These are phyloP conservation scores for Metallyticus violacea DNA, from an alignment of 2,888 invertebrate genomes.

Conservation along the genomic window DNA sequence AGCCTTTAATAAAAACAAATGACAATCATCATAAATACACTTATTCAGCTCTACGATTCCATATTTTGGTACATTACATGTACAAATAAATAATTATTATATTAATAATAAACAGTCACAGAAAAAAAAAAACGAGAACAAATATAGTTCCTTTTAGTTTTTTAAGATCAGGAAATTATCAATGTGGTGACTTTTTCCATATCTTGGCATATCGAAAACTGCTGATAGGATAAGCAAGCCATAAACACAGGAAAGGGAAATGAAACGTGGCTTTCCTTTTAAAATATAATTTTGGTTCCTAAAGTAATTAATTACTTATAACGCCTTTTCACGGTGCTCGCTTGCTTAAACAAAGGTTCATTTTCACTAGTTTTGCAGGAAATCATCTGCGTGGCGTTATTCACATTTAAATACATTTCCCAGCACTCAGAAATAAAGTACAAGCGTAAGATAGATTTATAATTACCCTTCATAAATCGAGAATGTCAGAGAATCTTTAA, in stretches of 20 bases:
- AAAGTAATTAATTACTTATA: not conserved
- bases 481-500: not conserved
- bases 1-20: slow-evolving; percentile 36
- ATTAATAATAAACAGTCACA: slow-evolving; percentile 31
- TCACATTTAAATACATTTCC: not conserved
- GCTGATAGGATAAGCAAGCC: not conserved
- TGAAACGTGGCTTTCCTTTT: no score
- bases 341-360: not conserved
- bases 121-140: slow-evolving; percentile 29
- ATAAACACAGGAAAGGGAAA: no score
- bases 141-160: not conserved
- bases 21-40: slow-evolving; percentile 36
- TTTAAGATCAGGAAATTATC: not conserved
- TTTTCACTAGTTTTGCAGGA: not conserved
- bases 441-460: no score
- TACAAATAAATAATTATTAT: slow-evolving; percentile 34
- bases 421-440: not conserved
- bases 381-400: no score
- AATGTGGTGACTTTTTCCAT: not conserved
- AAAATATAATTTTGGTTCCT: no score
- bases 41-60: slow-evolving; percentile 28
- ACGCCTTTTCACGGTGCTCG: not conserved
- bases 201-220: not conserved
- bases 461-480: not conserved
- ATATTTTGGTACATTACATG: slow-evolving; percentile 35